Evolutionary conservation across 1,140 invertebrate genomes (phyloP).

Genomic region (Heliothis virescens): DNA sequence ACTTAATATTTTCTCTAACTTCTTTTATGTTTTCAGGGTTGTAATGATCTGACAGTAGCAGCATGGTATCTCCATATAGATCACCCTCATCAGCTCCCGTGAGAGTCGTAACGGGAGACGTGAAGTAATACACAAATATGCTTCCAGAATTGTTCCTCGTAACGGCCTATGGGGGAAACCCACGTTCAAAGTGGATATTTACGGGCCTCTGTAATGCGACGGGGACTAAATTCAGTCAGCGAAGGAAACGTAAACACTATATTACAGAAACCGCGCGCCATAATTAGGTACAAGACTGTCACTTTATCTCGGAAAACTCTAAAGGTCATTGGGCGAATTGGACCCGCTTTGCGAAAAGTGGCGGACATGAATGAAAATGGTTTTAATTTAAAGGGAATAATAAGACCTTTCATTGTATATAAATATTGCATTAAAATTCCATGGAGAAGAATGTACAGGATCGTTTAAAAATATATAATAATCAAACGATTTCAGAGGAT

Average conservation of each 20-base stretch:
- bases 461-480: too few relatives aligned
- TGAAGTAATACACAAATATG: conserved; percentile 27
- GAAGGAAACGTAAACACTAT: not conserved
- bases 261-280: not conserved
- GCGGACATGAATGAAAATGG: too few relatives aligned
- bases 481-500: too few relatives aligned
- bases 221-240: not conserved
- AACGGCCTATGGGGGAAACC: conserved; percentile 20
- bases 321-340: too few relatives aligned
- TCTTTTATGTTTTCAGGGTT: too few relatives aligned
- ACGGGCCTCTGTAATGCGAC: conserved; percentile 15
- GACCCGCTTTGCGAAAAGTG: too few relatives aligned
- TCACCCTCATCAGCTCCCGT: conserved; percentile 20
- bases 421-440: too few relatives aligned
- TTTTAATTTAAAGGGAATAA: too few relatives aligned
- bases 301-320: not conserved
- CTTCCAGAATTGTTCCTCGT: conserved; percentile 17
- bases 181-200: conserved; percentile 36
- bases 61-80: conserved; percentile 15
- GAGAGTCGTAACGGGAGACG: conserved; percentile 20
- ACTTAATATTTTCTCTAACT: too few relatives aligned
- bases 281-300: not conserved
- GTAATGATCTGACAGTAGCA: not conserved
- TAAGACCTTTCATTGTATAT: too few relatives aligned
- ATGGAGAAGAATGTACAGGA: too few relatives aligned